Conservation (phyloP, 2,113 vertebrate genomes). For the Laticauda colubrina region DNA sequence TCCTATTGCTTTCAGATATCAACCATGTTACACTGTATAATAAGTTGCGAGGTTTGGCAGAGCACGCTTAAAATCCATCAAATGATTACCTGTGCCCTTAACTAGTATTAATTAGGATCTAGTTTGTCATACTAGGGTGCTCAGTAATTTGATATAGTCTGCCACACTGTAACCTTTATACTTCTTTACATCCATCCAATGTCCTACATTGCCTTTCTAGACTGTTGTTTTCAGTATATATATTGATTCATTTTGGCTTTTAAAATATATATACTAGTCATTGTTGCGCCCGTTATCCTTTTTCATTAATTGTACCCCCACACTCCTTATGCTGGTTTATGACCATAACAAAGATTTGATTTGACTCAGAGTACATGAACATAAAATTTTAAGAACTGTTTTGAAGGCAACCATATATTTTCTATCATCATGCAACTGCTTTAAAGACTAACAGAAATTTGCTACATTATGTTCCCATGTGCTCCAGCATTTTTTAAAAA, state of each 20-base stretch:
- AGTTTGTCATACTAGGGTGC: not conserved
- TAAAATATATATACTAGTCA: no score
- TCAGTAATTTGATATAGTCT: not conserved
- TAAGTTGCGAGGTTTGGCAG: not conserved
- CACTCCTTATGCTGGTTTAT: not conserved
- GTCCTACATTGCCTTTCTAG: not conserved
- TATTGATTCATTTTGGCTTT: no score
- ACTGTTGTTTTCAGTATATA: not conserved
- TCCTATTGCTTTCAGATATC: not conserved
- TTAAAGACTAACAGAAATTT: not conserved
- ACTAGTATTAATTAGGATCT: not conserved
- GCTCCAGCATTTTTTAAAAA: not conserved
- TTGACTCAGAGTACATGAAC: not conserved
- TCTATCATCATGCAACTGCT: not conserved
- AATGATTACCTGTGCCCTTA: not conserved
- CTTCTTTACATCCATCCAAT: not conserved
- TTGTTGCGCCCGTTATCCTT: not conserved
- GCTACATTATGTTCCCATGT: not conserved
- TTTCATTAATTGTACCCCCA: not conserved
- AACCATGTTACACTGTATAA: not conserved
- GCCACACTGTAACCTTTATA: not conserved
- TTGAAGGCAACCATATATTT: not conserved
- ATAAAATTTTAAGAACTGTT: not conserved
- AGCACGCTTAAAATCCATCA: not conserved
- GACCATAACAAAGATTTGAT: not conserved